phyloP scores from a whole-genome alignment of 53 echinoderm and acorn worm species.

The Pentamera pediparva region DNA sequence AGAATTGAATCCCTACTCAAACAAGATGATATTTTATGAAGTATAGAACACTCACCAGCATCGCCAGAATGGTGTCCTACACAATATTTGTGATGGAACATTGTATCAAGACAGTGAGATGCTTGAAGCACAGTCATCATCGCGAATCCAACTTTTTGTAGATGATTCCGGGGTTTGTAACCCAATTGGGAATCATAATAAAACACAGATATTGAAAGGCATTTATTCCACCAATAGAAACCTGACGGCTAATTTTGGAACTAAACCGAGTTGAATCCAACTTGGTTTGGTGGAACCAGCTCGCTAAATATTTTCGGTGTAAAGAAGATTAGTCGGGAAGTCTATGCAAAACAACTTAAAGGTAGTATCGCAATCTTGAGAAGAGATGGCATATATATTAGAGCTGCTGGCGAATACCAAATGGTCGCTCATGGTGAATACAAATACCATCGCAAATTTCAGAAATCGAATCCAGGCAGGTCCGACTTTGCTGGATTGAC shows the following conservation, averaged over 20 bases:
- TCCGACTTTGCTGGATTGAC: too few relatives aligned
- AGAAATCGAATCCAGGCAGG: too few relatives aligned
- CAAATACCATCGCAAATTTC: too few relatives aligned
- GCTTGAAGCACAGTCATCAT: conserved; percentile 1
- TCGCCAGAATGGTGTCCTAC: background rate
- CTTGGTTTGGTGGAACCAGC: conserved; percentile 7
- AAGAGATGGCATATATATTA: background rate
- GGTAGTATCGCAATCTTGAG: background rate
- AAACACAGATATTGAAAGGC: background rate
- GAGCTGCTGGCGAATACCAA: background rate
- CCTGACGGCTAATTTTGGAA: background rate
- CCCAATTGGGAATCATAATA: conserved; percentile 3
- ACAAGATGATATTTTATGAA: conserved; percentile 6
- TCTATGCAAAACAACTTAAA: background rate
- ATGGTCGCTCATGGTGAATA: too few relatives aligned
- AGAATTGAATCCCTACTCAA: background rate
- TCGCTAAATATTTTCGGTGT: too few relatives aligned
- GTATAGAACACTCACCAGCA: conserved; percentile 10
- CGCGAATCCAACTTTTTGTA: conserved; percentile 1
- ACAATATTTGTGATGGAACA: conserved; percentile 7
- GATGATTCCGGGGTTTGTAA: conserved; percentile 12
- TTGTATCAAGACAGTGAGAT: background rate
- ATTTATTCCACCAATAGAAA: background rate
- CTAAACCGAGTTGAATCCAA: background rate
- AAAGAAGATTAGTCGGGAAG: background rate